These are phyloP conservation scores for Amphiprion ocellaris DNA, from an alignment of 2,113 vertebrate genomes.

Conservation along the genomic window DNA sequence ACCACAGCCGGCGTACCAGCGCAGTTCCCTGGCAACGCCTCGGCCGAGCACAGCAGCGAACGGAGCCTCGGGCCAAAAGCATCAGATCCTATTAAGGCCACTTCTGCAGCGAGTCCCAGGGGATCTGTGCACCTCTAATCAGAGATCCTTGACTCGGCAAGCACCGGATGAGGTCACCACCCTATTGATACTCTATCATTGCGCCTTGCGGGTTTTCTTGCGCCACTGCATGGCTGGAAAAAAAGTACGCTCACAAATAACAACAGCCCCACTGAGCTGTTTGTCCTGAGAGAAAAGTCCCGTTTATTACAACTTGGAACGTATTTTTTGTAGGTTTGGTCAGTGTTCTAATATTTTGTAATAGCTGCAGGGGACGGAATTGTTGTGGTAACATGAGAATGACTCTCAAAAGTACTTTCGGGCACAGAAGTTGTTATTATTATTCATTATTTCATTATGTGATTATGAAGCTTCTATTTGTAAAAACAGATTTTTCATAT, in stretches of 20 bases:
- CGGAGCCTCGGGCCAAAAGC: slow-evolving; percentile 70
- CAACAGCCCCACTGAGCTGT: neutral
- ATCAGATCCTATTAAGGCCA: slow-evolving; percentile 81
- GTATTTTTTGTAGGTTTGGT: neutral
- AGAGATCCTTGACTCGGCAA: slow-evolving; percentile 62
- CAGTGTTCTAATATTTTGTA: neutral
- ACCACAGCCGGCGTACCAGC: slow-evolving; percentile 64
- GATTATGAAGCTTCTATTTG: too few relatives aligned
- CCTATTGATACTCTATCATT: slow-evolving; percentile 66
- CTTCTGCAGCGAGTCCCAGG: slow-evolving; percentile 65
- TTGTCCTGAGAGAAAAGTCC: slow-evolving; percentile 6
- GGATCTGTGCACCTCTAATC: slow-evolving; percentile 75
- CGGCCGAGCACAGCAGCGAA: slow-evolving; percentile 48
- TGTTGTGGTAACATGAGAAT: too few relatives aligned
- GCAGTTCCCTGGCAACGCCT: slow-evolving; percentile 81
- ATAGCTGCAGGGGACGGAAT: neutral
- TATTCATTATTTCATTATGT: too few relatives aligned
- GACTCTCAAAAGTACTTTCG: too few relatives aligned
- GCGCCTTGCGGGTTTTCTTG: slow-evolving; percentile 32
- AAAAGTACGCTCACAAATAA: neutral
- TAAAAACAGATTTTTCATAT: too few relatives aligned
- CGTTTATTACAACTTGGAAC: neutral
- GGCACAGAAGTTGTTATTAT: too few relatives aligned
- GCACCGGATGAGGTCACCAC: slow-evolving; percentile 62
- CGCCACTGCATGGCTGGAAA: slow-evolving; percentile 21